Evolutionary conservation across 2,888 invertebrate species (phyloP), one percentile per base, ranked within the genome.

Genomic region (Eristalinus aeneus): DNA sequence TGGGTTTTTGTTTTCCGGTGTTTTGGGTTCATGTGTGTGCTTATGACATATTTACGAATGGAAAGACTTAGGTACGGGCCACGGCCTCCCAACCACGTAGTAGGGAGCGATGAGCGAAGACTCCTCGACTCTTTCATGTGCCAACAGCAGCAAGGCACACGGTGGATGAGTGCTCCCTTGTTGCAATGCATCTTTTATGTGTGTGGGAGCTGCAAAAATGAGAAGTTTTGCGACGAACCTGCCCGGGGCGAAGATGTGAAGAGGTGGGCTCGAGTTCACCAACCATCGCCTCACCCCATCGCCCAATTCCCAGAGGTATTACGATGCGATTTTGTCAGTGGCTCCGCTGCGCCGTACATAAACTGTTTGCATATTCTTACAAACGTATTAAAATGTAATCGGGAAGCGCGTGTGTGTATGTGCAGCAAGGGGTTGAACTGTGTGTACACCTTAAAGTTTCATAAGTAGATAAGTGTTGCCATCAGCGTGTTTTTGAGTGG

Each of bases 291-390:
- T 16, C 16, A 16, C 16, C 46, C 16, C 8, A 8, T n/a, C 46
- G 46, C 69, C 73, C 63, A 36, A 73, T 78, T 83, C 78, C 64
- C 73, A 69, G 31, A 65, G 83, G 68, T 69, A 64, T 73, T 64
- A 64, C 64, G 56, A 73, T 83, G 78, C 78, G 78, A 83, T 73
- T 73, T 83, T 82, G 60, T 82, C 36, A 46, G 65, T 61, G 54
- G 53, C 39, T 69, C 69, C 34, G 58, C 67, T 67, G 16, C 46
- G 60, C 65, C 60, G 60, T 73, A 83, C 73, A 53, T 53, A 78
- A 73, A 65, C 83, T 78, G 68, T 83, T 77, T 83, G 82, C 77
- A 77, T 77, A 83, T 83, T 83, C n/a, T 77, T 73, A 83, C 78
- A 32, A 74, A 69, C 78, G 68, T 73, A 83, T 78, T 83, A 74